Conservation (phyloP, 2,888 invertebrate genomes). For the Drosophila formosana region DNA sequence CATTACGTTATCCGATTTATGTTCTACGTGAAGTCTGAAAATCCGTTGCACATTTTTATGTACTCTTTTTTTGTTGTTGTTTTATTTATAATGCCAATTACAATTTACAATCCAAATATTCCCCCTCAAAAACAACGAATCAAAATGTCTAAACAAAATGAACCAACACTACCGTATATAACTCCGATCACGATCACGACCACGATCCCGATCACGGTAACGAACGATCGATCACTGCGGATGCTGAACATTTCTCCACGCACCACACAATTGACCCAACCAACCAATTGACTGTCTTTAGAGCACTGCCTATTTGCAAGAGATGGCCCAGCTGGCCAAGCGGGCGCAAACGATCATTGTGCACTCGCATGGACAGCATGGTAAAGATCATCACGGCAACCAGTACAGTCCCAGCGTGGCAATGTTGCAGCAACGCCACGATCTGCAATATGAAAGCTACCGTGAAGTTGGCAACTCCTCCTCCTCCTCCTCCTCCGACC, state of each 20-base stretch:
- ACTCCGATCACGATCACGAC: constrained; percentile 17
- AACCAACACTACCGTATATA: constrained; percentile 7
- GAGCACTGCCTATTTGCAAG: constrained; percentile 84
- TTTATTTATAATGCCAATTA: constrained; percentile 48
- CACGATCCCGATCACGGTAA: constrained; percentile 20
- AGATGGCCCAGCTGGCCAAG: constrained; percentile 83
- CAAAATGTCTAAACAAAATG: constrained; percentile 19
- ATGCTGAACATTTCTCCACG: constrained; percentile 25
- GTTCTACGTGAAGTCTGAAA: constrained; percentile 28
- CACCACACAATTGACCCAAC: not conserved
- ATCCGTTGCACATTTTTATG: constrained; percentile 37
- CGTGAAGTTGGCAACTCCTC: constrained; percentile 83
- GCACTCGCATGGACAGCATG: constrained; percentile 80
- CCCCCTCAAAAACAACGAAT: constrained; percentile 15
- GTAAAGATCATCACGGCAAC: constrained; percentile 70
- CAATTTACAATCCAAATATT: constrained; percentile 61
- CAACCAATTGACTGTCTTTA: constrained; percentile 43
- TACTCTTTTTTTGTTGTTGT: constrained; percentile 51
- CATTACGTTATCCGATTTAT: constrained; percentile 34
- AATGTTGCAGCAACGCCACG: constrained; percentile 74
- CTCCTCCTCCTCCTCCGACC: constrained; percentile 46
- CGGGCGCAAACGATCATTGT: constrained; percentile 83
- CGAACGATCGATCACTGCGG: constrained; percentile 20
- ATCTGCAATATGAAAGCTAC: constrained; percentile 83
- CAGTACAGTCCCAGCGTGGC: constrained; percentile 80